These are phyloP conservation scores for Oreochromis mossambicus DNA, from an alignment of 2,797 vertebrate genomes.

Conservation along the genomic window DNA sequence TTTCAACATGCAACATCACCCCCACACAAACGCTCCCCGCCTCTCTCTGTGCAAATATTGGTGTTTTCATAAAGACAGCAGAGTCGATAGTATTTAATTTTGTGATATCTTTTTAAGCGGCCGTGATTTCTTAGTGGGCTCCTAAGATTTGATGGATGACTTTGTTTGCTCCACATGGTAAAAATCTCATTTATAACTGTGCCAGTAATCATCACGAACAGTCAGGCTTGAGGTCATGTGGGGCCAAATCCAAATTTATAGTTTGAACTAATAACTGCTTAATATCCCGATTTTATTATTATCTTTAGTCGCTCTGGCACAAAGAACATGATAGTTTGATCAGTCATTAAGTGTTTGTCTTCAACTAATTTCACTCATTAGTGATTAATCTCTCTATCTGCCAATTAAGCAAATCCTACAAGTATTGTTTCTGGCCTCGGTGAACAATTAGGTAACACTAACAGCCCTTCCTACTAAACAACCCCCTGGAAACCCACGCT, in stretches of 20 bases:
- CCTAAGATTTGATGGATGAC: constrained; percentile 5
- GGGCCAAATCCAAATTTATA: constrained; percentile 6
- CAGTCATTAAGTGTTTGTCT: constrained; percentile 9
- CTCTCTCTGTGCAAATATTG: constrained; percentile 29
- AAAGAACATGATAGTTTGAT: constrained; percentile 13
- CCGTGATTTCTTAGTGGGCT: constrained; percentile 8
- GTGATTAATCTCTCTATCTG: constrained; percentile 29
- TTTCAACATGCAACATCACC: constrained; percentile 64
- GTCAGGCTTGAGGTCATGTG: background rate
- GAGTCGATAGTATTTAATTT: constrained; percentile 31
- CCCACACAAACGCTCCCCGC: background rate
- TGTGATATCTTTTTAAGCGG: constrained; percentile 12
- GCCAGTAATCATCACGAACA: constrained; percentile 15
- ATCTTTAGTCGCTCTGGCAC: background rate
- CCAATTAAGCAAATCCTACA: constrained; percentile 20
- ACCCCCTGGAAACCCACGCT: background rate
- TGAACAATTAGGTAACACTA: constrained; percentile 32
- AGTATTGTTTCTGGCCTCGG: constrained; percentile 7
- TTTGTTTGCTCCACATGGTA: constrained; percentile 11
- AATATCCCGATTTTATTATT: constrained; percentile 44
- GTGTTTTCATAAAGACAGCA: constrained; percentile 40
- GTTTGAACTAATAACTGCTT: constrained; percentile 22
- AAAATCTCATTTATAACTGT: constrained; percentile 11
- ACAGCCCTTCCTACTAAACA: constrained; percentile 3
- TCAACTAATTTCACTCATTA: constrained; percentile 35